phyloP scores from a whole-genome alignment of 1,140 invertebrate species.

The Heliothis subflexa region DNA sequence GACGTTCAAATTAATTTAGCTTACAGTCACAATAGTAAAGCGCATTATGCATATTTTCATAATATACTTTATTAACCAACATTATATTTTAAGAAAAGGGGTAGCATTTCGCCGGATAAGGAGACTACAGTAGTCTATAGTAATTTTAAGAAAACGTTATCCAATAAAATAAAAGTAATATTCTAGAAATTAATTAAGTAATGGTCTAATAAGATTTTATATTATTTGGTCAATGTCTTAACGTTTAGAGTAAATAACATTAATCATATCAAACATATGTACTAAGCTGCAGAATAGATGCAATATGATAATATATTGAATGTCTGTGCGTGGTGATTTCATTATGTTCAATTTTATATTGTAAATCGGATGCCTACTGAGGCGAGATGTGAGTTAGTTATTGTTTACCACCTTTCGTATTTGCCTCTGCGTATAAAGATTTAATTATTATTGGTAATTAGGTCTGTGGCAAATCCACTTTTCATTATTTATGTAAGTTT shows the following conservation, averaged over 20 bases:
- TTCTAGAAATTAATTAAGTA: conserved; percentile 23
- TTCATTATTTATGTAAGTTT: too few relatives aligned
- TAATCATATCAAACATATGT: conserved; percentile 38
- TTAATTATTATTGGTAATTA: too few relatives aligned
- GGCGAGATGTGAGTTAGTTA: too few relatives aligned
- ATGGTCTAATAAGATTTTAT: conserved; percentile 13
- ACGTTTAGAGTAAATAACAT: conserved; percentile 35
- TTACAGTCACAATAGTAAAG: conserved; percentile 27
- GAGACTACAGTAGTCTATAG: not conserved
- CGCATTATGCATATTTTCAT: not conserved
- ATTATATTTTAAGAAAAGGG: conserved; percentile 2
- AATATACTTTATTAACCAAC: not conserved
- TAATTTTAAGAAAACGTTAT: not conserved
- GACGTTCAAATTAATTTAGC: conserved; percentile 30
- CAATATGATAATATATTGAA: conserved; percentile 5
- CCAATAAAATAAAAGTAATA: conserved; percentile 13
- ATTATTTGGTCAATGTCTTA: conserved; percentile 25
- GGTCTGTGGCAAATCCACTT: too few relatives aligned
- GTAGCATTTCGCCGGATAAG: not conserved
- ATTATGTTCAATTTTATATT: too few relatives aligned
- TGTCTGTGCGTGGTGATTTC: too few relatives aligned
- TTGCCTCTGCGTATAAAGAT: too few relatives aligned
- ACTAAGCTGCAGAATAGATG: conserved; percentile 47
- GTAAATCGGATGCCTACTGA: too few relatives aligned
- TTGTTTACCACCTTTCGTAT: too few relatives aligned